Evolutionary conservation across 2,888 invertebrate genomes (phyloP), one percentile per base, ranked within the genome.

Genomic region (Caenorhabditis zanzibari): DNA sequence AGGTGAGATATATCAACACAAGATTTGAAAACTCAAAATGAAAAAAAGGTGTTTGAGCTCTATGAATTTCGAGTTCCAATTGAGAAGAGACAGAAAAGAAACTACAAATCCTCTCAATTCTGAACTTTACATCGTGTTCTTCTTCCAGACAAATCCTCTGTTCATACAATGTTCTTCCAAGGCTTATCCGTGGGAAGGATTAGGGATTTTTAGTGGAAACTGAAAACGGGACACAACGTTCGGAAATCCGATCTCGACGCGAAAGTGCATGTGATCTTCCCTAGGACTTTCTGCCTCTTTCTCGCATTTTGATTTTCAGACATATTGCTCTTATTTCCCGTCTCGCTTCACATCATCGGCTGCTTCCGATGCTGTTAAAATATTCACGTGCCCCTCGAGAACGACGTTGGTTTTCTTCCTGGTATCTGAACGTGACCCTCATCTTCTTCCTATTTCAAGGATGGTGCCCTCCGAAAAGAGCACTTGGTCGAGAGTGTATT

Each of bases 401-500:
- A 76, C 59, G 68, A n/a, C n/a, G 58, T 41, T 56, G 26, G 66
- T 47, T 68, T n/a, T 49, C 19, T 58, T 59, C 32, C 14, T 44
- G 22, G 66, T 32, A 44, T 56, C 49, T 52, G 52, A 61, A 38
- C 26, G 16, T 22, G 24, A 56, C 19, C n/a, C 47, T 49, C 12
- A 26, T 12, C 22, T 14, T 24, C 12, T 38, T 28, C 26, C 38
- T 24, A 44, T 35, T 61, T 76, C 41, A 38, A 26, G 61, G 35
- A 66, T 77, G n/a, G 22, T 32, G 59, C 59, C 35, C 47, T 7
- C 12, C 19, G 47, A 47, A 41, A 26, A 52, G 73, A 73, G 52
- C 52, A 68, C 49, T 68, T 56, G n/a, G 52, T 69, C 61, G 63
- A 54, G 71, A 72, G 79, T 79, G 64, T 79, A 79, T 71, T 64